phyloP scores from a whole-genome alignment of 2,797 vertebrate genomes.

The Adelosebastes latens region DNA sequence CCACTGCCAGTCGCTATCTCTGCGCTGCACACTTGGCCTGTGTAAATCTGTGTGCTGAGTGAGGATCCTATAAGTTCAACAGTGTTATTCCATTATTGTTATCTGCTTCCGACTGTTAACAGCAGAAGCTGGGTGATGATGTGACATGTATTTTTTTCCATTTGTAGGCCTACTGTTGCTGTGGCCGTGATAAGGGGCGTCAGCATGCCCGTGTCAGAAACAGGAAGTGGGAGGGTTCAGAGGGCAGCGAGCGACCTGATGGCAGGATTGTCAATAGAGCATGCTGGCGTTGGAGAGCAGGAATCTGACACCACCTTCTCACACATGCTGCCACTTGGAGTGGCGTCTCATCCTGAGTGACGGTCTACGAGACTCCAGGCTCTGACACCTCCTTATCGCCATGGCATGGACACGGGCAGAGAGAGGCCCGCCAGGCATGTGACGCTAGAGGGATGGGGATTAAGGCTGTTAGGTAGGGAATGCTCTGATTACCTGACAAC shows the following conservation, averaged over 20 bases:
- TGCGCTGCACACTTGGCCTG: constrained; percentile 33
- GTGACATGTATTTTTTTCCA: constrained; percentile 75
- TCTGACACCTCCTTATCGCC: constrained; percentile 85
- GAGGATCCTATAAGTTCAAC: constrained; percentile 59
- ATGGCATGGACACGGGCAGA: constrained; percentile 68
- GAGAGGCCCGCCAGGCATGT: constrained; percentile 82
- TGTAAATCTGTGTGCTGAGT: constrained; percentile 35
- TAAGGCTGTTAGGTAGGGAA: constrained; percentile 53
- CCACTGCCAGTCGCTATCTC: constrained; percentile 13
- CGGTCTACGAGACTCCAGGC: constrained; percentile 77
- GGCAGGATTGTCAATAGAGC: constrained; percentile 67
- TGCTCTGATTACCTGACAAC: constrained; percentile 58
- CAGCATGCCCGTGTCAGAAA: constrained; percentile 66
- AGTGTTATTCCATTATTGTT: constrained; percentile 67
- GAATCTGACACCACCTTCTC: constrained; percentile 88
- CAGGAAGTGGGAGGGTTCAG: constrained; percentile 69
- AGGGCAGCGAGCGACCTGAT: constrained; percentile 65
- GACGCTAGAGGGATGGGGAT: constrained; percentile 65
- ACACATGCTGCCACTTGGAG: constrained; percentile 80
- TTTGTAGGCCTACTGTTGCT: constrained; percentile 59
- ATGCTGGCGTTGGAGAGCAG: constrained; percentile 78
- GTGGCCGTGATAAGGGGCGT: constrained; percentile 67
- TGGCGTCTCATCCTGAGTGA: constrained; percentile 83
- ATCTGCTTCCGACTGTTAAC: constrained; percentile 75
- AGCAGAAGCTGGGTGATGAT: constrained; percentile 70